phyloP scores from a whole-genome alignment of 2,888 invertebrate genomes.

The Osedax frankpressi region DNA sequence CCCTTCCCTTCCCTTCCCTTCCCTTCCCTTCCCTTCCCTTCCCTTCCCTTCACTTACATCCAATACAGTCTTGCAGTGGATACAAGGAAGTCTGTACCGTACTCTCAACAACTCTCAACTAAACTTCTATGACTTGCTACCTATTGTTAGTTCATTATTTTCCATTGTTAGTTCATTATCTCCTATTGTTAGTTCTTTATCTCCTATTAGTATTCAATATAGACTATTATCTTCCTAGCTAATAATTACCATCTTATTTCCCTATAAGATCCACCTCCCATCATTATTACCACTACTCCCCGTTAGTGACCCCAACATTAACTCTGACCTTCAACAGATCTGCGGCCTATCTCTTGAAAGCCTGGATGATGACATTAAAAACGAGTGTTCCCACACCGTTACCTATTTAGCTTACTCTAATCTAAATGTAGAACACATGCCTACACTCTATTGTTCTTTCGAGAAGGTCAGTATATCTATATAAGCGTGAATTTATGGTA shows the following conservation, averaged over 20 bases:
- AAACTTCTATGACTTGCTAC: not conserved
- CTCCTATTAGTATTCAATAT: no score
- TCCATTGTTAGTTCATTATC: no score
- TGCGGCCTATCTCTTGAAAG: constrained; percentile 64
- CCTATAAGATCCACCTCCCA: no score
- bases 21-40: not conserved
- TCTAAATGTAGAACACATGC: constrained; percentile 53
- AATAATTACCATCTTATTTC: no score
- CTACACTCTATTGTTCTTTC: constrained; percentile 53
- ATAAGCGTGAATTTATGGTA: no score
- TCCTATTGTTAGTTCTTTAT: no score
- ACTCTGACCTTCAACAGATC: no score
- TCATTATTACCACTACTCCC: no score
- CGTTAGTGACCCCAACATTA: no score
- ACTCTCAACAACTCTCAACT: not conserved
- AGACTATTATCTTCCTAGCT: no score
- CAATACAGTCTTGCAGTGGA: not conserved
- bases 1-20: not conserved
- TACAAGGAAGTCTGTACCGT: not conserved
- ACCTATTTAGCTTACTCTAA: constrained; percentile 59
- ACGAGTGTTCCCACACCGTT: constrained; percentile 55
- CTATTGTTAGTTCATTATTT: not conserved
- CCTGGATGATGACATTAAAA: constrained; percentile 60
- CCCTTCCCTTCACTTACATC: not conserved
- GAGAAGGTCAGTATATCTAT: constrained; percentile 48